Percentiles rank a stretch among this genome's conserved stretches.
phyloP scores from a whole-genome alignment of 2,113 vertebrate genomes.

The Psittacara wagleri region DNA sequence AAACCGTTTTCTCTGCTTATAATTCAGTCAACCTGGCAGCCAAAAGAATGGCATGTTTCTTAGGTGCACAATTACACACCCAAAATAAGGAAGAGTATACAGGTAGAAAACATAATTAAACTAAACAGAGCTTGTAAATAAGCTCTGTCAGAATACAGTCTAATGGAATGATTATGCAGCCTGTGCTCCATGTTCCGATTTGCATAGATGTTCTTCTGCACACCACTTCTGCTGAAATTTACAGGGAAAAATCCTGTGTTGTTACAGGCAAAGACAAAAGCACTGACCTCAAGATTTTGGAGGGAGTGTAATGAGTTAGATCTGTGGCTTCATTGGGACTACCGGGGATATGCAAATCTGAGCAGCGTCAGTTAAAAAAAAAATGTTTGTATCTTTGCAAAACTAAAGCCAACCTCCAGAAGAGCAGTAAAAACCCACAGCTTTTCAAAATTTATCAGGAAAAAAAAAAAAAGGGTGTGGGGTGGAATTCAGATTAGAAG shows the following conservation, averaged over 20 bases:
- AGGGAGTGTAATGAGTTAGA: neutral
- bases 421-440: neutral
- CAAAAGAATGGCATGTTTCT: neutral
- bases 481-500: neutral
- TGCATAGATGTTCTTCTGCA: neutral
- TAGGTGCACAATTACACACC: neutral
- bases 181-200: neutral
- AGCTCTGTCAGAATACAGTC: neutral
- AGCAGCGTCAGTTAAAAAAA: neutral
- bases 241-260: neutral
- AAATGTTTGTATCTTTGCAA: neutral
- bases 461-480: neutral
- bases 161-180: neutral
- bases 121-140: conserved; percentile 1
- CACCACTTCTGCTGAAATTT: neutral
- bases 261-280: neutral
- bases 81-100: conserved; percentile 1
- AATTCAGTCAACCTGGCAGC: neutral
- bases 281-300: neutral
- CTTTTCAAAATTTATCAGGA: neutral
- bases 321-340: neutral
- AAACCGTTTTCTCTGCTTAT: neutral
- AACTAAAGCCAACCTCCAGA: neutral
- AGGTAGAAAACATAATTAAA: conserved; percentile 1
- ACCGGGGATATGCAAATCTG: neutral